Percentiles rank a stretch among this genome's conserved stretches.
Conservation (phyloP, 2,888 invertebrate species). For the Tenthredo distinguenda region DNA sequence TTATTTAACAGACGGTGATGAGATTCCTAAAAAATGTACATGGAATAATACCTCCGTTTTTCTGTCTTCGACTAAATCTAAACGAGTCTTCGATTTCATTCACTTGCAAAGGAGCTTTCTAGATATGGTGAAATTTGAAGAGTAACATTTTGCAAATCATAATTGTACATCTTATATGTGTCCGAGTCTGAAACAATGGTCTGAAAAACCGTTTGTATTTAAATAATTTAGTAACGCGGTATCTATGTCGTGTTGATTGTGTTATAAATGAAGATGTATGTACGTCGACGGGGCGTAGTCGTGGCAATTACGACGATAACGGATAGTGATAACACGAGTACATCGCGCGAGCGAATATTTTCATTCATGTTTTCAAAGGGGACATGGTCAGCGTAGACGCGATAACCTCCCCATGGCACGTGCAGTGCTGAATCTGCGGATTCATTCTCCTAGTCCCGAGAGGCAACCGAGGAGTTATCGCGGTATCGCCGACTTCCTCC, state of each 20-base stretch:
- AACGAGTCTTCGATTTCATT: no score
- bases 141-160: not conserved
- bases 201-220: not conserved
- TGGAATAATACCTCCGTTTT: not conserved
- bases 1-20: not conserved
- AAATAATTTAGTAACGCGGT: not conserved
- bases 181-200: not conserved
- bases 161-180: not conserved
- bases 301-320: slow-evolving; percentile 50
- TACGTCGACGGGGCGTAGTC: slow-evolving; percentile 33
- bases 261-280: not conserved
- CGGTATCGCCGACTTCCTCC: slow-evolving; percentile 37
- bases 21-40: not conserved
- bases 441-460: slow-evolving; percentile 39
- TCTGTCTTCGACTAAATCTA: not conserved
- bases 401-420: slow-evolving; percentile 49
- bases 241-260: not conserved
- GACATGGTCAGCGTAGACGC: slow-evolving; percentile 37
- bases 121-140: no score
- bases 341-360: slow-evolving; percentile 38
- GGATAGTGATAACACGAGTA: slow-evolving; percentile 29
- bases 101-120: no score
- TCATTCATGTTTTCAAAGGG: slow-evolving; percentile 51
- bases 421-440: slow-evolving; percentile 47
- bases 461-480: slow-evolving; percentile 23